phyloP scores from a whole-genome alignment of 2,113 vertebrate species.

The Syngnathus scovelli region DNA sequence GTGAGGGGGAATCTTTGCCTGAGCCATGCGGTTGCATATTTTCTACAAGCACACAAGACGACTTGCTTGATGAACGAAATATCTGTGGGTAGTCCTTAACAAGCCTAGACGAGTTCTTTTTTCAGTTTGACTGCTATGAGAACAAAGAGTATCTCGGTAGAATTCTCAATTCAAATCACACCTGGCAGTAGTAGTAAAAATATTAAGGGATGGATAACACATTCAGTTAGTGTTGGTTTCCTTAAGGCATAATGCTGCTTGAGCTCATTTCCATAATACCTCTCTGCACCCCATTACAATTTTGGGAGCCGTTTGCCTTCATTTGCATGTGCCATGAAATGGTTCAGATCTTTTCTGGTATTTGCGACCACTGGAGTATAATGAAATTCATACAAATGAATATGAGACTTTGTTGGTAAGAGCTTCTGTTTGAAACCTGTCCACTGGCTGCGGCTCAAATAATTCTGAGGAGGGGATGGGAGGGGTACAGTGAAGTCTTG shows the following conservation, averaged over 20 bases:
- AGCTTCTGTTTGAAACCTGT: conserved; percentile 22
- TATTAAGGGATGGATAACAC: conserved; percentile 15
- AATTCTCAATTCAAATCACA: conserved; percentile 39
- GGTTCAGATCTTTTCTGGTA: conserved; percentile 1
- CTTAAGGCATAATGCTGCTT: conserved; percentile 26
- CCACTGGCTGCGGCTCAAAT: conserved; percentile 28
- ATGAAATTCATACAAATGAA: conserved; percentile 15
- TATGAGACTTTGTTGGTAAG: background rate
- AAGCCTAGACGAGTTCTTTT: conserved; percentile 16
- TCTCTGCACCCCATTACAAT: conserved; percentile 33
- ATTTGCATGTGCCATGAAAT: conserved; percentile 50
- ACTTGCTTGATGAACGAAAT: conserved; percentile 21
- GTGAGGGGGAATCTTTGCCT: conserved; percentile 11
- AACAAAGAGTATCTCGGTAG: conserved; percentile 13
- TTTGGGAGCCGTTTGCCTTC: conserved; percentile 39
- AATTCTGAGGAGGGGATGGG: conserved; percentile 13
- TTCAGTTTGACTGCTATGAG: conserved; percentile 31
- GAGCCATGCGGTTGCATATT: background rate
- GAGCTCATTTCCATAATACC: conserved; percentile 59
- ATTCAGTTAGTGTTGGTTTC: conserved; percentile 11
- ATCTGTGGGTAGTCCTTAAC: conserved; percentile 28
- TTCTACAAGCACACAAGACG: background rate
- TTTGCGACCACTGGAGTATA: conserved; percentile 12
- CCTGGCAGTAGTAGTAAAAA: conserved; percentile 13
- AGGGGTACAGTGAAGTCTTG: conserved; percentile 15